These are phyloP conservation scores for Mustela lutreola DNA, from an alignment of 2,113 vertebrate genomes.

Conservation along the genomic window DNA sequence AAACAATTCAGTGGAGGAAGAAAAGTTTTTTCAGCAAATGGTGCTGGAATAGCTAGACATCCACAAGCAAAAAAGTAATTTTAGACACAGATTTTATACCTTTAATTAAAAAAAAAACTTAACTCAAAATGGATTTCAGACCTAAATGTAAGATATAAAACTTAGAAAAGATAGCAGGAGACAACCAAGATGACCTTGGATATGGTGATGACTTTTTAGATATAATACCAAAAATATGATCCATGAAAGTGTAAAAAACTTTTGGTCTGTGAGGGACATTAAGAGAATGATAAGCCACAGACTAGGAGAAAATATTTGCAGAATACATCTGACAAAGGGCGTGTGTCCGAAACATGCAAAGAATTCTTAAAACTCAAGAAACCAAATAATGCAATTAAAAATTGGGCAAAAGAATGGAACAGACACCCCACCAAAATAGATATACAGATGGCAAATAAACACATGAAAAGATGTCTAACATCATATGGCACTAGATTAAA, in stretches of 20 bases:
- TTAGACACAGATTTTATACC: background rate
- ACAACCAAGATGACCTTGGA: background rate
- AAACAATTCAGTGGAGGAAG: conserved; percentile 1
- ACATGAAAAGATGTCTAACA: background rate
- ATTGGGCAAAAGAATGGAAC: conserved; percentile 13
- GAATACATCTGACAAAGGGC: background rate
- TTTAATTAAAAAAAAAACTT: background rate
- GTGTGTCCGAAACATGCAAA: background rate
- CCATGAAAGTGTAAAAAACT: background rate
- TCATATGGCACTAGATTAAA: background rate
- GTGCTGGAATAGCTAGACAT: background rate
- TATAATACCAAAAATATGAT: background rate
- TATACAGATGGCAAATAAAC: background rate
- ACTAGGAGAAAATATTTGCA: background rate
- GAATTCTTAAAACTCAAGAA: conserved; percentile 29
- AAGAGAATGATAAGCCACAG: background rate
- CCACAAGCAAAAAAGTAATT: background rate
- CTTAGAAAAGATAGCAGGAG: background rate
- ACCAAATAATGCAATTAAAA: background rate
- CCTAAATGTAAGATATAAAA: conserved; percentile 8
- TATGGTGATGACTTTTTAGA: conserved; percentile 26
- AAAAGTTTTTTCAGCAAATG: background rate
- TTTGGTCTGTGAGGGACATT: background rate
- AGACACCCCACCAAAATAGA: background rate
- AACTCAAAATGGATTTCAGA: background rate